These are phyloP conservation scores for Pardosa pseudoannulata DNA, from an alignment of 2,888 invertebrate species.

Conservation along the genomic window DNA sequence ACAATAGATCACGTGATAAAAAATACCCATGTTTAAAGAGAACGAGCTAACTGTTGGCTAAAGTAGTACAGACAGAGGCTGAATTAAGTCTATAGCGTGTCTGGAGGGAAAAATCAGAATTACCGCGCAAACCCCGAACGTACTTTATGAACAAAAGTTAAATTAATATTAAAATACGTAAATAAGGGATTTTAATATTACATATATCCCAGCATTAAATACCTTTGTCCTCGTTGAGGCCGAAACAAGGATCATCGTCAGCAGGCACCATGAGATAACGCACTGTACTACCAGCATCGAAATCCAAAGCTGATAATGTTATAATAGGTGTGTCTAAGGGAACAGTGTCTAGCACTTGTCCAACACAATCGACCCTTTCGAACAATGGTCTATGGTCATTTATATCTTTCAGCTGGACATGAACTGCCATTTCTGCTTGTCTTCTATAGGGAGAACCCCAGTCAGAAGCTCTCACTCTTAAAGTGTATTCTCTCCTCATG, in stretches of 20 bases:
- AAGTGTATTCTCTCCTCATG: constrained; percentile 86
- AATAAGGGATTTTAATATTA: too few relatives aligned
- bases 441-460: constrained; percentile 94
- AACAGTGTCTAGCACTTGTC: constrained; percentile 86
- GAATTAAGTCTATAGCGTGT: too few relatives aligned
- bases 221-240: constrained; percentile 62
- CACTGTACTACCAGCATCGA: constrained; percentile 92
- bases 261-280: constrained; percentile 91
- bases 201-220: too few relatives aligned
- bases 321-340: constrained; percentile 88
- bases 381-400: constrained; percentile 94
- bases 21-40: too few relatives aligned
- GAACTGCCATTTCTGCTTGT: constrained; percentile 89
- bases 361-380: constrained; percentile 86
- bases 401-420: constrained; percentile 88
- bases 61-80: too few relatives aligned
- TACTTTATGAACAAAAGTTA: too few relatives aligned
- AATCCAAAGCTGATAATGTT: constrained; percentile 93
- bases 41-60: too few relatives aligned
- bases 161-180: too few relatives aligned
- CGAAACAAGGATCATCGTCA: constrained; percentile 93
- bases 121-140: too few relatives aligned
- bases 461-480: constrained; percentile 94
- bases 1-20: too few relatives aligned
- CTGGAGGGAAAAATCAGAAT: too few relatives aligned